phyloP scores from a whole-genome alignment of 2,888 invertebrate species.

The Troilus luridus region DNA sequence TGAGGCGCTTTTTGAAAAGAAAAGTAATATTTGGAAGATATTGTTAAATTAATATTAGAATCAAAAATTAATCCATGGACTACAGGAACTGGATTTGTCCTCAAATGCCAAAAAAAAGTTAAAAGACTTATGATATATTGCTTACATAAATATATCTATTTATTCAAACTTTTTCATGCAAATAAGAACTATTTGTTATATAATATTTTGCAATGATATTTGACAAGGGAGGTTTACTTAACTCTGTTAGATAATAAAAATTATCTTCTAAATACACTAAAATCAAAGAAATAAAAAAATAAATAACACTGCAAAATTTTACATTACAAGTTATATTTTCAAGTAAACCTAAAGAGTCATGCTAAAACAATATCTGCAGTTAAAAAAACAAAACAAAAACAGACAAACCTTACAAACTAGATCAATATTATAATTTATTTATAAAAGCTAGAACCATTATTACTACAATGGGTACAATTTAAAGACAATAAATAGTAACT shows the following conservation, averaged over 20 bases:
- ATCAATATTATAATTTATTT: neutral
- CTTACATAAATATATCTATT: neutral
- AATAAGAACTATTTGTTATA: neutral
- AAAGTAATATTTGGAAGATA: neutral
- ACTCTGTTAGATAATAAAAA: neutral
- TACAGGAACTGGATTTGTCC: neutral
- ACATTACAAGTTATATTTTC: neutral
- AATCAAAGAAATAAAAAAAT: neutral
- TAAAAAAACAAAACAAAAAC: neutral
- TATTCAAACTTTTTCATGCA: neutral
- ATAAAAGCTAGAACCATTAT: neutral
- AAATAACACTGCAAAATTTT: neutral
- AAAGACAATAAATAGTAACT: neutral
- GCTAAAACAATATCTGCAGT: neutral
- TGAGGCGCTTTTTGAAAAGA: neutral
- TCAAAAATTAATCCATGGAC: neutral
- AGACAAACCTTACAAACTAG: neutral
- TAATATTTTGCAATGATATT: neutral
- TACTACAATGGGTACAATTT: neutral
- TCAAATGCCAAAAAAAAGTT: neutral
- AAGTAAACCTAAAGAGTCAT: neutral
- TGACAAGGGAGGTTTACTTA: neutral
- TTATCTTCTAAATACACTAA: neutral
- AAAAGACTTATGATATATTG: neutral
- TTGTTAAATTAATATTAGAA: neutral